Conservation (phyloP, 2,113 vertebrate species). For the Ardeotis arabs region DNA sequence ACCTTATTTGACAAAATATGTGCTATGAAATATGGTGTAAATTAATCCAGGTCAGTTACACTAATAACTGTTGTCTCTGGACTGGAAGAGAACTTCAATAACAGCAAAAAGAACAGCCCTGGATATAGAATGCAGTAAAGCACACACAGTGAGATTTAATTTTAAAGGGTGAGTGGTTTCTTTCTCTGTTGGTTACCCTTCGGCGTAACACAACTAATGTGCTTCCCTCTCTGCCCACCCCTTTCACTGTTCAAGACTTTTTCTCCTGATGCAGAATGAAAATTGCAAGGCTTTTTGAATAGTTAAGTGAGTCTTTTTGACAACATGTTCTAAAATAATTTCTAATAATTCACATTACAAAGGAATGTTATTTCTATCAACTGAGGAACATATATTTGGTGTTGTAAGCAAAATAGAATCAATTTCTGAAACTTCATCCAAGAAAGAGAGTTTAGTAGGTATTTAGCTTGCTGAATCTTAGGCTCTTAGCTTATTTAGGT, state of each 20-base stretch:
- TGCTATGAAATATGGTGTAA: background rate
- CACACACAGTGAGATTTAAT: background rate
- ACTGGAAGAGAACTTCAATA: background rate
- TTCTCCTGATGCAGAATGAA: constrained; percentile 36
- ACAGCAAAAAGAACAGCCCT: background rate
- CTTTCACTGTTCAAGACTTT: background rate
- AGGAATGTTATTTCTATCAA: background rate
- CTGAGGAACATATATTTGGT: constrained; percentile 1
- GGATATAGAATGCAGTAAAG: background rate
- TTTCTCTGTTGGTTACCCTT: constrained; percentile 30
- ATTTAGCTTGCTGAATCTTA: background rate
- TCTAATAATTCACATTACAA: background rate
- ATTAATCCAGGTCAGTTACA: background rate
- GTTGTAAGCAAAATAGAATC: background rate
- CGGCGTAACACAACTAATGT: background rate
- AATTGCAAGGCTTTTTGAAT: constrained; percentile 21
- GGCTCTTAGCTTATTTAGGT: background rate
- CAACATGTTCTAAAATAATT: constrained; percentile 11
- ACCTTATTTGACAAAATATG: background rate
- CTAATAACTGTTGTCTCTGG: background rate
- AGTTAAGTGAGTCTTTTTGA: constrained; percentile 1
- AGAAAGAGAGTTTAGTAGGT: background rate
- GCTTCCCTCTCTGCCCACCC: background rate
- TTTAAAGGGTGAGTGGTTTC: constrained; percentile 20
- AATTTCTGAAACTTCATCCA: background rate